A percentile compares a stretch with the other conserved stretches of the same genome.
phyloP scores from a whole-genome alignment of 2,113 vertebrate genomes.

The Anolis sagrei region DNA sequence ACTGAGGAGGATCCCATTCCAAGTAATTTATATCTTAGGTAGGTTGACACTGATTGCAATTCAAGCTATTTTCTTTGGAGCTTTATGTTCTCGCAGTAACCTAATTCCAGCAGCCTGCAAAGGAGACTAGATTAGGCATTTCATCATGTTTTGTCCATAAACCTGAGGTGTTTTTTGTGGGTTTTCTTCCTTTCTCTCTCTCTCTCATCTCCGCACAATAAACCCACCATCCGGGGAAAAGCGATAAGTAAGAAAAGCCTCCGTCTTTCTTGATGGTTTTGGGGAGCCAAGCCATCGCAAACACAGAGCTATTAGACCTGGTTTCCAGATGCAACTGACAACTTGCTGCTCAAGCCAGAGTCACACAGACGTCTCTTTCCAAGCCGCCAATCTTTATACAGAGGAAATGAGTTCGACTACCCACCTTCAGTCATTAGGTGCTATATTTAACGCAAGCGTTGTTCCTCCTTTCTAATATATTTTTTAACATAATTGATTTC shows the following conservation, averaged over 20 bases:
- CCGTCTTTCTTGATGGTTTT: neutral
- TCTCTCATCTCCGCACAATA: constrained; percentile 22
- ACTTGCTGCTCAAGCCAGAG: constrained; percentile 54
- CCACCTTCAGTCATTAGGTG: constrained; percentile 54
- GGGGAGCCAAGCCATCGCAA: neutral
- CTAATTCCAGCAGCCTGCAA: constrained; percentile 6
- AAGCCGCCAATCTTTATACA: constrained; percentile 14
- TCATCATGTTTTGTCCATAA: constrained; percentile 20
- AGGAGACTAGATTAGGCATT: constrained; percentile 33
- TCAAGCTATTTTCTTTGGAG: constrained; percentile 19
- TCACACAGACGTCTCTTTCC: constrained; percentile 52
- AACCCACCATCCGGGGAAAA: neutral
- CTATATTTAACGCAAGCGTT: constrained; percentile 68
- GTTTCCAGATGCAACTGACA: constrained; percentile 19
- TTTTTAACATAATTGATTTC: constrained; percentile 73
- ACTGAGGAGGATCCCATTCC: constrained; percentile 1
- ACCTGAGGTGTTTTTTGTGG: neutral
- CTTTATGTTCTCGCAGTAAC: constrained; percentile 11
- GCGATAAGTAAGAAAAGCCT: neutral
- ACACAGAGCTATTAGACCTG: neutral
- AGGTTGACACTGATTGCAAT: constrained; percentile 41
- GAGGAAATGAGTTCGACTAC: constrained; percentile 48
- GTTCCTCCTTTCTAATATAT: constrained; percentile 67
- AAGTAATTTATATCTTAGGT: constrained; percentile 38
- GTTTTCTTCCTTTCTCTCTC: neutral